A percentile compares a stretch with the other conserved stretches of the same genome.
These are phyloP conservation scores for Nilaparvata lugens DNA, from an alignment of 1,140 invertebrate species.

Conservation along the genomic window DNA sequence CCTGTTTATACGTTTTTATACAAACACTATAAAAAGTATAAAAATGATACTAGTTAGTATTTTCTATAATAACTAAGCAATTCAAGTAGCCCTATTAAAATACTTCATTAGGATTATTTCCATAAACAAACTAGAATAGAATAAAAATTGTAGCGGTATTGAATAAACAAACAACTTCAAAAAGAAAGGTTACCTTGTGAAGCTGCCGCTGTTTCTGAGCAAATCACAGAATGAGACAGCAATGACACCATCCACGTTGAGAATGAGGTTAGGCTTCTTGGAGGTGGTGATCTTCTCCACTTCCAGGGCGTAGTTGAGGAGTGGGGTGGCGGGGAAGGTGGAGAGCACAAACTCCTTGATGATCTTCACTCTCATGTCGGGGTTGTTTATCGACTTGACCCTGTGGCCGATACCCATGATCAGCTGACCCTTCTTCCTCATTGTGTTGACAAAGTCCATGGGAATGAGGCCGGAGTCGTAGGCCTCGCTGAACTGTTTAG, in stretches of 20 bases:
- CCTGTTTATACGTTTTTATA: no score
- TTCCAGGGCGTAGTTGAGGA: slow-evolving; percentile 91
- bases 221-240: slow-evolving; percentile 96
- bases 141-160: no score
- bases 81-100: no score
- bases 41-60: no score
- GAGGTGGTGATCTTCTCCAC: slow-evolving; percentile 98
- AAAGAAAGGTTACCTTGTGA: slow-evolving; percentile 60
- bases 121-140: no score
- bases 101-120: no score
- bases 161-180: slow-evolving; percentile 2
- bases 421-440: slow-evolving; percentile 91
- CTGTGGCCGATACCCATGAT: slow-evolving; percentile 99
- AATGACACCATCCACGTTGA: slow-evolving; percentile 98
- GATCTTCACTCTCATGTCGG: slow-evolving; percentile 94
- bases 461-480: slow-evolving; percentile 90
- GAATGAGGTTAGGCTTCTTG: slow-evolving; percentile 98
- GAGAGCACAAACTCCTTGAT: slow-evolving; percentile 93
- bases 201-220: slow-evolving; percentile 81
- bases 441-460: slow-evolving; percentile 97
- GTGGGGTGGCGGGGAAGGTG: slow-evolving; percentile 85
- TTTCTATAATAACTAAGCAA: no score
- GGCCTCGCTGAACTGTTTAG: slow-evolving; percentile 91
- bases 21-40: no score
- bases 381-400: slow-evolving; percentile 99